Percentiles rank a stretch among this genome's conserved stretches.
Evolutionary conservation across 2,797 vertebrate genomes (phyloP).

Genomic region (Moxostoma hubbsi): DNA sequence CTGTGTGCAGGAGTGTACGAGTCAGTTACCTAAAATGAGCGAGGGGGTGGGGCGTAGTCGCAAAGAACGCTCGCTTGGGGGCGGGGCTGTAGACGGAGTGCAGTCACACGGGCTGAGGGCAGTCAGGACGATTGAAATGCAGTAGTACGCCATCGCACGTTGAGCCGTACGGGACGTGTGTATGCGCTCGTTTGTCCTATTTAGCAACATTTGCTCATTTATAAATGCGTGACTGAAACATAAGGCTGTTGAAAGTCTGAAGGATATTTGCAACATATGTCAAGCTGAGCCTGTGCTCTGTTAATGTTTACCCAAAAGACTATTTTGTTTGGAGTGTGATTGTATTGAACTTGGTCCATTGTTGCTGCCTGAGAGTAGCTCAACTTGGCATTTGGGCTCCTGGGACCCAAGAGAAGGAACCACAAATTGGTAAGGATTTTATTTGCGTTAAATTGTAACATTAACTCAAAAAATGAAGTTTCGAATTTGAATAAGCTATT

Average conservation of each 20-base stretch:
- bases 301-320: too few relatives aligned
- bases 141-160: conserved; percentile 32
- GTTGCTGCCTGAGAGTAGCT: conserved; percentile 37
- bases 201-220: background rate
- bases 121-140: conserved; percentile 12
- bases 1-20: too few relatives aligned
- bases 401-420: background rate
- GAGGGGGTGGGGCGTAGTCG: background rate
- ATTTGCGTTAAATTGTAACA: background rate
- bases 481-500: background rate
- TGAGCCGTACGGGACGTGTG: background rate
- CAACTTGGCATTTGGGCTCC: conserved; percentile 38
- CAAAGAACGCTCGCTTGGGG: background rate
- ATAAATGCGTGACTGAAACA: background rate
- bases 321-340: conserved; percentile 29
- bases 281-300: background rate
- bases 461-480: background rate
- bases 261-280: background rate
- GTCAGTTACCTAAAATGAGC: too few relatives aligned
- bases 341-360: conserved; percentile 46
- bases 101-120: background rate
- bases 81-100: background rate
- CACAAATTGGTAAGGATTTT: conserved; percentile 24
- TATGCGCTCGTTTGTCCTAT: background rate
- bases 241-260: background rate